Conservation (phyloP, 2,113 vertebrate genomes). For the Merops nubicus region DNA sequence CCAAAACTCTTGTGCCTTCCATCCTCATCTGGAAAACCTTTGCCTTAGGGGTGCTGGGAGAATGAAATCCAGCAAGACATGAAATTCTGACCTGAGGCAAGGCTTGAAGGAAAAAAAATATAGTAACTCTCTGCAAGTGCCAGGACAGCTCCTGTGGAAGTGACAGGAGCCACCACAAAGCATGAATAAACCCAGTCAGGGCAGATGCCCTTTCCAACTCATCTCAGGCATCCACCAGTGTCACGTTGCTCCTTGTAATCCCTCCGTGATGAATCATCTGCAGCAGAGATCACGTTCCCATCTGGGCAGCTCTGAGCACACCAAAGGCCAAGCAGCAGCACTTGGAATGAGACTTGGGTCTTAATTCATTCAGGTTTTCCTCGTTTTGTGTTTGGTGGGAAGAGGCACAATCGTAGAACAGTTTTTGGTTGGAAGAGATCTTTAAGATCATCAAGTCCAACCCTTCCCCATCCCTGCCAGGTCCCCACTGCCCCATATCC, state of each 20-base stretch:
- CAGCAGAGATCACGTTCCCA: slow-evolving; percentile 27
- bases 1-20: not conserved
- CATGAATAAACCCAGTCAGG: slow-evolving; percentile 17
- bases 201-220: slow-evolving; percentile 41
- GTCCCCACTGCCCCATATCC: not conserved
- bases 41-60: not conserved
- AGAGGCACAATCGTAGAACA: not conserved
- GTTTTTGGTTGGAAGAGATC: not conserved
- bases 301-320: not conserved
- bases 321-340: not conserved
- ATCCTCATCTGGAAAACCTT: rapidly evolving
- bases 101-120: not conserved
- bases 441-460: not conserved
- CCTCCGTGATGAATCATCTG: slow-evolving; percentile 9
- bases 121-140: not conserved
- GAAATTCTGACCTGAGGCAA: not conserved
- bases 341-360: not conserved
- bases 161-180: not conserved
- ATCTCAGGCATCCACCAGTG: not conserved
- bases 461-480: not conserved
- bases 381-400: not conserved
- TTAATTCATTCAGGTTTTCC: not conserved
- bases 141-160: not conserved
- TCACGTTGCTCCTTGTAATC: slow-evolving; percentile 10
- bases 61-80: not conserved